A percentile compares a stretch with the other conserved stretches of the same genome.
Conservation (phyloP, 2,113 vertebrate genomes). For the Callorhinus ursinus region DNA sequence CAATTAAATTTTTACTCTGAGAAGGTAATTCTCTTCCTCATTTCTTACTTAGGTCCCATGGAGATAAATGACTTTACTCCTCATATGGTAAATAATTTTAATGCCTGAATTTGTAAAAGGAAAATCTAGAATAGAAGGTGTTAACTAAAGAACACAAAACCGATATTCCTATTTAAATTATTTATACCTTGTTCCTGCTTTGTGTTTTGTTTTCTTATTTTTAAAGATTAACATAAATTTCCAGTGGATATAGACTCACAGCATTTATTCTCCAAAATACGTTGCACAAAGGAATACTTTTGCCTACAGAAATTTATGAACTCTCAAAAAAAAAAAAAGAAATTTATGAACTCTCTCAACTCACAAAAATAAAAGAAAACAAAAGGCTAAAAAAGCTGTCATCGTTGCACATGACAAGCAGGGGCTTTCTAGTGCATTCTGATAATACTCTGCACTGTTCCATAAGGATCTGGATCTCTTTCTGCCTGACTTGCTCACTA, state of each 20-base stretch:
- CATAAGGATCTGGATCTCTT: background rate
- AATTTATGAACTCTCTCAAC: conserved; percentile 29
- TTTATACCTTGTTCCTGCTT: background rate
- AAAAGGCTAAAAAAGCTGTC: background rate
- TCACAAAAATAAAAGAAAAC: conserved; percentile 36
- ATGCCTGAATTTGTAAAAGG: background rate
- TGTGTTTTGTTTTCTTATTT: conserved; percentile 1
- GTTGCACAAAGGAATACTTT: conserved; percentile 33
- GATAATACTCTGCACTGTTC: background rate
- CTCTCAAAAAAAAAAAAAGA: background rate
- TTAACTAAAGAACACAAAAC: background rate
- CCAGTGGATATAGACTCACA: background rate
- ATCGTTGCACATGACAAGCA: background rate
- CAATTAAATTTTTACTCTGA: conserved; percentile 45
- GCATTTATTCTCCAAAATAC: background rate
- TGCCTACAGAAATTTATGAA: background rate
- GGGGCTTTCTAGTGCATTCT: background rate
- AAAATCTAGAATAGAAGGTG: background rate
- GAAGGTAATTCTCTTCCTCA: background rate
- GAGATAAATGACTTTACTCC: conserved; percentile 12
- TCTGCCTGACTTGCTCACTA: background rate
- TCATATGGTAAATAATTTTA: conserved; percentile 32
- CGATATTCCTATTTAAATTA: background rate
- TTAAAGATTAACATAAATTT: conserved; percentile 21
- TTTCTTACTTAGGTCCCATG: background rate